Base-by-base conservation (phyloP, 1,140 invertebrate species). In the Papilio helenus region DNA sequence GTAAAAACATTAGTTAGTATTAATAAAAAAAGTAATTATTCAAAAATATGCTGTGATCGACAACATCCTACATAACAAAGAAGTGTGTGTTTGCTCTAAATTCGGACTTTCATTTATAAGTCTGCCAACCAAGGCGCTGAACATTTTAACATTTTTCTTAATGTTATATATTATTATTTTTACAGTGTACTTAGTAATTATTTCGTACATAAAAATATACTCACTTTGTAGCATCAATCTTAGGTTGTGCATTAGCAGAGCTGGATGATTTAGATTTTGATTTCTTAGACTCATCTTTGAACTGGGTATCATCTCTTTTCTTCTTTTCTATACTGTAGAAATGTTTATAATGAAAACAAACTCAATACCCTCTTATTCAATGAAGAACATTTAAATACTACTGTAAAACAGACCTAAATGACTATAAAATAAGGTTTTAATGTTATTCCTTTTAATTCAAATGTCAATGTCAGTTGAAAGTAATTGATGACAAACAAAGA, bases 281-380 rank as follows among this genome's bases (percentile, higher is more conserved):
- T 86, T 97, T 98, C 88, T 97, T 97, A n/a, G 90, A 85, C 8
- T 96, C 95, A 91, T 98, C 97, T 96, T 97, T 96, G 74, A 93
- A 92, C 26, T 85, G 86, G 1, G 94, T 96, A 46, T 96, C 95
- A 91, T 97, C 95, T 92, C 95, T 96, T 86, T 96, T 97, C 92
- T 97, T 98, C 88, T 97, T 98, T 91, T 98, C 98, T 90, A 98
- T 95, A 83, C 97, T 98, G 85, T 34, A 86, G 89, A 83, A 71
- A 68, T 74, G 76, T 72, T 29, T 77, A 23, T 46, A 8, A 74
- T 74, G 23, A 26, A 80, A 68, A 9, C 7, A 51, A 72, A 16
- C 44, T 23, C 16, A 49, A 65, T 29, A 14, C 26, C 26, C 18
- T 23, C 51, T 29, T n/a, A 65, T 49, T 79, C 10, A 7, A 34